phyloP scores from a whole-genome alignment of 2,888 invertebrate species.

The Caenorhabditis doughertyi region DNA sequence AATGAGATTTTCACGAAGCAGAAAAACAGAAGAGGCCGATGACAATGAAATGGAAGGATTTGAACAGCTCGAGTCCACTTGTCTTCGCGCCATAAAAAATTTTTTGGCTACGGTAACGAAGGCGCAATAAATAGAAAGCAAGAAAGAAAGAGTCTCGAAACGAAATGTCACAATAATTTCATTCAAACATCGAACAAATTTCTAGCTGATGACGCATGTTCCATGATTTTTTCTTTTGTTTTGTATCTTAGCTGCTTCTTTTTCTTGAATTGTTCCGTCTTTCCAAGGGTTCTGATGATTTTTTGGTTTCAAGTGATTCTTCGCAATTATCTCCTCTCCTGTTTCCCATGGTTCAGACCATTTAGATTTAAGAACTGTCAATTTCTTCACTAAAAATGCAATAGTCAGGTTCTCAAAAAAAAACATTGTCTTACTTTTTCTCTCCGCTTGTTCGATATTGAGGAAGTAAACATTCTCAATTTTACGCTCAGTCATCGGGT shows the following conservation, averaged over 20 bases:
- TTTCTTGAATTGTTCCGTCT: slow-evolving; percentile 11
- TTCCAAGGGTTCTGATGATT: slow-evolving; percentile 45
- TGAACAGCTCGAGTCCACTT: no score
- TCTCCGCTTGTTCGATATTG: slow-evolving; percentile 48
- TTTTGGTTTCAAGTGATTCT: slow-evolving; percentile 27
- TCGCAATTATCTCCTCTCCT: slow-evolving; percentile 21
- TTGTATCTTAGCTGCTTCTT: neutral
- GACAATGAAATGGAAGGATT: no score
- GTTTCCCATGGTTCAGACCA: slow-evolving; percentile 17
- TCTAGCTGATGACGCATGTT: slow-evolving; percentile 30
- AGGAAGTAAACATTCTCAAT: slow-evolving; percentile 50
- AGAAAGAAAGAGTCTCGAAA: neutral
- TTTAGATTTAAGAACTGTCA: slow-evolving; percentile 19
- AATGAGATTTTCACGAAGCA: neutral
- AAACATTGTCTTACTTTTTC: slow-evolving; percentile 36
- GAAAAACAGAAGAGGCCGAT: neutral
- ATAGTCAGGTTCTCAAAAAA: no score
- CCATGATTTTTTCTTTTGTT: neutral
- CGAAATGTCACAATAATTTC: neutral
- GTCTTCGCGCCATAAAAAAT: neutral
- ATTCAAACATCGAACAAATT: no score
- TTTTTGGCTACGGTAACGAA: neutral
- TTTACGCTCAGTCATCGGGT: slow-evolving; percentile 46
- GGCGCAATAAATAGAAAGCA: neutral
- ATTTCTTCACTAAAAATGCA: slow-evolving; percentile 50